Base-by-base conservation (phyloP, 2,888 invertebrate genomes). In the Cistogaster globosa region DNA sequence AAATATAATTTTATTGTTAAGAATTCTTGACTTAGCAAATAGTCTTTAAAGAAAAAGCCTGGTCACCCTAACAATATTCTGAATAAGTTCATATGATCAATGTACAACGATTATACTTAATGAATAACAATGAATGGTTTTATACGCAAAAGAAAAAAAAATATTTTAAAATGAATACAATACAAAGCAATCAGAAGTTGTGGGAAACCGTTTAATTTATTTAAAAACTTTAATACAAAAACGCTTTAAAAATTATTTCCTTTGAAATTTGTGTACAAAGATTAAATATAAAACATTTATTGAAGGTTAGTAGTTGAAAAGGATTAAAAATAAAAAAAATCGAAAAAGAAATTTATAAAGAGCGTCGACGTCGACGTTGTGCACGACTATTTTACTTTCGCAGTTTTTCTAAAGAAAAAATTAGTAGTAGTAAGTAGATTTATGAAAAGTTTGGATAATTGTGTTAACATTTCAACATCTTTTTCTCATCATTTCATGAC, bases 151-250 rank as follows among this genome's bases (percentile, higher is more conserved):
- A 75, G 32, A 32, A 76, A 9, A 48, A 4, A 45, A 55, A 45
- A 62, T 53, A n/a, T 45, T 63, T 36, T 26, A 55, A 84, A 65
- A 48, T 18, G 51, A 62, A 63, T 65, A 72, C 60, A 81, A 84
- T 84, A 63, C 75, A 65, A 76, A 71, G 14, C 45, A 65, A 77
- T 71, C 53, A 58, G 26, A 77, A 72, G 38, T 81, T 81, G 77
- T 84, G 84, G 72, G 84, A 84, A 84, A 77, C 62, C 72, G 51
- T 82, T 81, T 84, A 81, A 82, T 84, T 84, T 82, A 57, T 72
- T 67, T 32, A 51, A 80, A 71, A 69, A 32, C 38, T 53, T 16
- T 20, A 38, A 38, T 51, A 65, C 14, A 6, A 26, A 26, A 14
- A n/a, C 63, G 55, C n/a, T 1, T n/a, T 51, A 7, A 71, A 22